Evolutionary conservation across 1,140 invertebrate genomes (phyloP).

Genomic region (Phortica variegata): DNA sequence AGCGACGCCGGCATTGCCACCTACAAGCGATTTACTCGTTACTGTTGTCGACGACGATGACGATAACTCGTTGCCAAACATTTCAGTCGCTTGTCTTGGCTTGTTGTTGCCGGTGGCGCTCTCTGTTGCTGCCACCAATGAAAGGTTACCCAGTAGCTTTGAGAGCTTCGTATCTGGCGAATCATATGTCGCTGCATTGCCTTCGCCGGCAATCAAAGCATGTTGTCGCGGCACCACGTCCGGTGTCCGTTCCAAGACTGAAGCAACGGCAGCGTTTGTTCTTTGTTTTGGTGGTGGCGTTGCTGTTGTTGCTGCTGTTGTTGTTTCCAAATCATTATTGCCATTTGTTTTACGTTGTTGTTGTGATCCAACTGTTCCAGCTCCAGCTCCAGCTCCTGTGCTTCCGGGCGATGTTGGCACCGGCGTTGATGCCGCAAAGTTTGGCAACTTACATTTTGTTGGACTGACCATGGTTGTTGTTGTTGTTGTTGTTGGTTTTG

Average conservation of each 20-base stretch:
- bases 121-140: no score
- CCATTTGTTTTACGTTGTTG: constrained; percentile 18
- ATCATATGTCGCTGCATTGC: constrained; percentile 11
- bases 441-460: constrained; percentile 14
- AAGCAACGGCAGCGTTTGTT: no score
- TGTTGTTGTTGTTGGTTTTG: constrained; percentile 19
- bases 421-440: constrained; percentile 34
- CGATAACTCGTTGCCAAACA: neutral
- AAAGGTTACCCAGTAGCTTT: no score
- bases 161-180: constrained; percentile 20
- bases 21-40: neutral
- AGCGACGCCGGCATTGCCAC: neutral
- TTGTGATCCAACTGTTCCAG: no score
- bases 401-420: constrained; percentile 1
- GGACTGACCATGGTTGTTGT: constrained; percentile 25
- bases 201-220: neutral
- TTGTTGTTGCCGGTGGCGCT: no score
- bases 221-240: constrained; percentile 6
- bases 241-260: constrained; percentile 3
- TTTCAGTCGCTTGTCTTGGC: neutral
- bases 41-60: neutral
- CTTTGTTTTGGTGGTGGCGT: no score
- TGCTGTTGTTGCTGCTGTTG: neutral
- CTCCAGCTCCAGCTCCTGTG: no score
- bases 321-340: constrained; percentile 25